Evolutionary conservation across 2,113 vertebrate species (phyloP), one percentile per base, ranked within the genome.

Genomic region (Theristicus caerulescens): DNA sequence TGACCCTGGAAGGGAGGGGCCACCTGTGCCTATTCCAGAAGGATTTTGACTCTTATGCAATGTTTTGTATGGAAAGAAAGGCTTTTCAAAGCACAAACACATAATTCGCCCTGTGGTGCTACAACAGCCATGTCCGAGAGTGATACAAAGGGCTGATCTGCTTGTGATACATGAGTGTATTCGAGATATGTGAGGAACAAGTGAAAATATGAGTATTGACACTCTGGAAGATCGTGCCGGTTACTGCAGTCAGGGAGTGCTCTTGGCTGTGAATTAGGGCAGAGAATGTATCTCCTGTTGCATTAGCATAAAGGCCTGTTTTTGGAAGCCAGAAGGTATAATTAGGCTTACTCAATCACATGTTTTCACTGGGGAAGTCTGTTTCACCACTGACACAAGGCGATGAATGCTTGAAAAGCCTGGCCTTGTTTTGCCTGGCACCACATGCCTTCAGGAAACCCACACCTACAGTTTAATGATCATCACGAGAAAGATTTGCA

Each of bases 271-370:
- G 54, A 94, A 76, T 61, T 90, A 80, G 62, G 78, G 36, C 79
- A 80, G 46, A 87, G 70, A 67, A 73, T n/a, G 2, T 42, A 49
- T 44, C 70, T 93, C 49, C 46, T 82, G 36, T 66, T 70, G 40
- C 22, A 88, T 82, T 70, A 66, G 65, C 32, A n/a, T 40, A 24
- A 69, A 91, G 58, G 62, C 46, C 78, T 94, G 34, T 77, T 95
- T 90, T 86, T 92, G 93, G 82, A 93, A 93, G 74, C 87, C 78
- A 73, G 66, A n/a, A 91, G 70, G 42, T 84, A 62, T 96, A 92
- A 90, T 95, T 95, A 94, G 51, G 22, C 17, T 95, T 92, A 88
- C 81, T 86, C 71, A 73, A 70, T 80, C 78, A 52, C 67, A 51
- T 26, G 32, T 88, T 96, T 90, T 46, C 49, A 90, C 46, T 1